A percentile compares a stretch with the other conserved stretches of the same genome.
Conservation (phyloP, 2,888 invertebrate species). For the Mallateleia sp. region DNA sequence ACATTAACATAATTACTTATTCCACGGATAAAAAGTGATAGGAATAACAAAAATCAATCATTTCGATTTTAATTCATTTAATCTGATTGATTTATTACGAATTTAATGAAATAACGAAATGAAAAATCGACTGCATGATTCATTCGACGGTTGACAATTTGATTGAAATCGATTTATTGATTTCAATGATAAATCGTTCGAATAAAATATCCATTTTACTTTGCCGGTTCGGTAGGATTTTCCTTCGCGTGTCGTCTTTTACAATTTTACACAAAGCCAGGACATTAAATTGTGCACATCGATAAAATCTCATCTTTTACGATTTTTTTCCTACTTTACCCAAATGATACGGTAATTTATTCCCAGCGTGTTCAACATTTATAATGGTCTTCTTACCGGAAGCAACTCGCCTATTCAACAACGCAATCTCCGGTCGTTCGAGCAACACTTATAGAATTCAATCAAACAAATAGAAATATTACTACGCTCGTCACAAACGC, state of each 20-base stretch:
- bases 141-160: too few species aligned
- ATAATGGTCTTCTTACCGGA: conserved; percentile 61
- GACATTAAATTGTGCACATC: background rate
- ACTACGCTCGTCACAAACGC: too few species aligned
- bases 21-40: too few species aligned
- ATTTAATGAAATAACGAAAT: too few species aligned
- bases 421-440: conserved; percentile 62
- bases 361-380: conserved; percentile 49
- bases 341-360: conserved; percentile 50
- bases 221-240: background rate
- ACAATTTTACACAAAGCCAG: background rate
- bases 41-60: too few species aligned
- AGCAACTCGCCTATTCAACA: conserved; percentile 58
- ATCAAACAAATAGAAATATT: too few species aligned
- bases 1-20: background rate
- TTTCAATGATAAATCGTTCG: too few species aligned
- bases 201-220: too few species aligned
- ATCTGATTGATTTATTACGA: too few species aligned
- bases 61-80: too few species aligned
- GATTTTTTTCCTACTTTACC: conserved; percentile 33
- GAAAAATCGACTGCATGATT: background rate
- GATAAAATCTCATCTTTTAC: conserved; percentile 24
- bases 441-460: too few species aligned
- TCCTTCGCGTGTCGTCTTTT: background rate
- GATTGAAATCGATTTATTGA: too few species aligned